Evolutionary conservation across 2,113 vertebrate genomes (phyloP), one percentile per base, ranked within the genome.

Genomic region (Syngnathoides biaculeatus): DNA sequence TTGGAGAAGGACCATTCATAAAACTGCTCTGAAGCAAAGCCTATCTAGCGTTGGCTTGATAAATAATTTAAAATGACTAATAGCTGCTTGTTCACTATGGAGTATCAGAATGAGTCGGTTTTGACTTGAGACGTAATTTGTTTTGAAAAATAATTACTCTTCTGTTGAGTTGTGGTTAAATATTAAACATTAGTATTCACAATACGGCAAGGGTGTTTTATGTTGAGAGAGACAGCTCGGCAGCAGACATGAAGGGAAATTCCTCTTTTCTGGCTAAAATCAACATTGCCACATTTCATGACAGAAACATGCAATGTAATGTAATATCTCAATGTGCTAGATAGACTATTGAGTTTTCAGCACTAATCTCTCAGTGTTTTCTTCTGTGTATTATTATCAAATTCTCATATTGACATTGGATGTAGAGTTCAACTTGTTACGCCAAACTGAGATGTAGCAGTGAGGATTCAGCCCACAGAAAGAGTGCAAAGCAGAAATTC

Each of bases 111-210:
- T 87, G 84, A 78, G 38, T 78, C 39, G 53, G 81, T 88, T 91
- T 89, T 8, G 64, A 86, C 87, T 85, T 24, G 55, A 71, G 86
- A 88, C 82, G n/a, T 88, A 88, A 88, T 91, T 90, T 92, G 90
- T 91, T 92, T 91, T 80, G 88, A 88, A 87, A 91, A 92, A 91
- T 89, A 91, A 92, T 91, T 88, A 90, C 86, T 89, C 79, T 74
- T 84, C 78, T 83, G 85, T 87, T 87, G 86, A 84, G 83, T 90
- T 70, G 78, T 88, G 80, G 82, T 92, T 89, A 91, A 91, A 90
- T 89, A 92, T 91, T 90, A 75, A 89, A 84, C 76, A 79, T 87
- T 89, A 83, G 83, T 78, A 80, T 86, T 87, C 78, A 68, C 65
- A 88, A 79, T 84, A 74, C 67, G 68, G 76, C 65, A 62, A 56